These are phyloP conservation scores for Okamejei kenojei DNA, from an alignment of 2,797 vertebrate species.

Conservation along the genomic window DNA sequence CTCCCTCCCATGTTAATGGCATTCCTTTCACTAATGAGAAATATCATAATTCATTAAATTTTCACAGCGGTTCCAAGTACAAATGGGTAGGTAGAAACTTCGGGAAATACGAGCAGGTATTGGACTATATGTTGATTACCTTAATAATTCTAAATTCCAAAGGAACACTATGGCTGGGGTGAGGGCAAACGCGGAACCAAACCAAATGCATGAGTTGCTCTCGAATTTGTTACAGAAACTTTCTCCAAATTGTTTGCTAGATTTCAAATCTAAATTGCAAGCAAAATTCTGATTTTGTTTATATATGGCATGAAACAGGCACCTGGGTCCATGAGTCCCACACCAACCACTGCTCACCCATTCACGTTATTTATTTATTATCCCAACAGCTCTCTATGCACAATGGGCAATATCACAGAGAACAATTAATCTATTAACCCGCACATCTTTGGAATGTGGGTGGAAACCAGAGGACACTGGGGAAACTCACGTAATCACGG, in stretches of 20 bases:
- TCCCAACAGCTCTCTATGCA: no score
- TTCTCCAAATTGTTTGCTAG: neutral
- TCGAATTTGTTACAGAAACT: neutral
- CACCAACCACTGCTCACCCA: no score
- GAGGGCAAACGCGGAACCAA: neutral
- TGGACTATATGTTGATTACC: neutral
- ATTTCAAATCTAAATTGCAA: neutral
- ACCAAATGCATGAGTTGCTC: neutral
- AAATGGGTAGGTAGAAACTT: neutral
- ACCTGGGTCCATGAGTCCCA: no score
- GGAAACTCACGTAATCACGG: no score
- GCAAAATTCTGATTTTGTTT: neutral
- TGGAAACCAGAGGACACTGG: no score
- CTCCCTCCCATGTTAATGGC: neutral
- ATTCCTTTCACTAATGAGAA: neutral
- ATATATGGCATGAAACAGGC: no score
- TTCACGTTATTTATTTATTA: no score
- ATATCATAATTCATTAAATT: neutral
- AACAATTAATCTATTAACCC: no score
- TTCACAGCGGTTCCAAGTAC: neutral
- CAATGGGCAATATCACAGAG: no score
- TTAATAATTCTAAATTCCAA: neutral
- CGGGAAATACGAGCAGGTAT: neutral
- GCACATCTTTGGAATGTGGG: no score
- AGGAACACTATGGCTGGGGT: neutral